Evolutionary conservation across 2,113 vertebrate genomes (phyloP).

Genomic region (Anseranas semipalmata): DNA sequence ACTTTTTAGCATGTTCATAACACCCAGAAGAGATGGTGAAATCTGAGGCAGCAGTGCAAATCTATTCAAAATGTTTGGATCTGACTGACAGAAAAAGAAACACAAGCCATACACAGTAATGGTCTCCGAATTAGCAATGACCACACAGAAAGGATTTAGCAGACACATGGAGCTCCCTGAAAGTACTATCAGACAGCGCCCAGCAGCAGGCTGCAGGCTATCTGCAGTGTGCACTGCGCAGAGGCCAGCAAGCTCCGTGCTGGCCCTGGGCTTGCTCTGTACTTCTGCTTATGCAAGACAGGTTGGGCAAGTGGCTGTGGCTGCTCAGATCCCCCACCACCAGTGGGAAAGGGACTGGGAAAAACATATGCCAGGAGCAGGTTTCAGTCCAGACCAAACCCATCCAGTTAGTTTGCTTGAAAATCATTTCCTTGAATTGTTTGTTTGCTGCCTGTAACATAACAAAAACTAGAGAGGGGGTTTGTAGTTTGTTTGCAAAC

Average conservation of each 20-base stretch:
- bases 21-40: background rate
- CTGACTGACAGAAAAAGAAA: background rate
- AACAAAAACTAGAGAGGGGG: background rate
- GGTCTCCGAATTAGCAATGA: background rate
- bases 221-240: background rate
- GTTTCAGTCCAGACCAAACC: background rate
- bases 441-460: background rate
- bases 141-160: background rate
- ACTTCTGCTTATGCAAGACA: background rate
- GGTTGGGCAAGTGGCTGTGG: background rate
- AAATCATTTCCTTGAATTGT: background rate
- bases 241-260: fast-evolving
- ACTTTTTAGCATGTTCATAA: background rate
- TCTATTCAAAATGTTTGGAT: background rate
- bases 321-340: background rate
- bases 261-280: background rate
- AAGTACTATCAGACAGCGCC: background rate
- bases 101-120: fast-evolving
- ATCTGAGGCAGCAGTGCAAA: background rate
- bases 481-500: background rate
- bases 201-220: background rate
- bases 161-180: background rate
- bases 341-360: background rate
- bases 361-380: background rate
- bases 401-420: background rate